Base-by-base conservation (phyloP, 1,140 invertebrate genomes). In the Meloidogyne hapla region DNA sequence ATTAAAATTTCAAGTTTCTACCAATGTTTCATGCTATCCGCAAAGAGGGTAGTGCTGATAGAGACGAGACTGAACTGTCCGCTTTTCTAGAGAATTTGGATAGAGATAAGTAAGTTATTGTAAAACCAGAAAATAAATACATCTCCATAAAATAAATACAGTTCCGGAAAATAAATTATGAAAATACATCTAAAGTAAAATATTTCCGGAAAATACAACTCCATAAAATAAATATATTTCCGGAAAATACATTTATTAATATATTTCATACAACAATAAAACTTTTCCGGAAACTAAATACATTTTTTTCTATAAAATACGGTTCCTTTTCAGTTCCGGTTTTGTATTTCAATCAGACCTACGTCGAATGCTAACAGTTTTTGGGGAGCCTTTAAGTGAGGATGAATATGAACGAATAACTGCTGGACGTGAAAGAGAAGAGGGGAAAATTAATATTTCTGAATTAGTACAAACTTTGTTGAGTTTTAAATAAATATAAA, bases 21-120 rank as follows among this genome's bases (percentile, higher is more conserved):
- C 71, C 71, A 28, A 73, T 73, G 40, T 23, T 73, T 4, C 48
- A 63, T 13, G 23, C 61, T 1, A 33, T 73, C n/a, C 48, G 28
- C 12, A 73, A 73, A 21, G 71, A 73, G 23, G 71, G 71, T 18
- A 18, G 15, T 18, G 48, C 56, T 2, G 71, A 73, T 64, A 61
- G 71, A 61, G 42, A 38, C 23, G 71, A 73, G 56, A 40, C 71
- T 21, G 71, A 73, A 33, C 12, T 73, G 56, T 18, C 21, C 71
- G 48, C 40, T 38, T 73, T 73, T 23, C 23, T 73, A 40, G 71
- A 63, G 25, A 73, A 73, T 38, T 73, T 73, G 23, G 71, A 73
- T 23, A 42, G 71, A 64, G 71, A 73, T 33, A 63, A 40, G 40
- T 63, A 64, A 56, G 6, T 33, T 33, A n/a, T n/a, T n/a, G n/a